Conservation (phyloP, 2,888 invertebrate genomes). For the Andricus curvator region DNA sequence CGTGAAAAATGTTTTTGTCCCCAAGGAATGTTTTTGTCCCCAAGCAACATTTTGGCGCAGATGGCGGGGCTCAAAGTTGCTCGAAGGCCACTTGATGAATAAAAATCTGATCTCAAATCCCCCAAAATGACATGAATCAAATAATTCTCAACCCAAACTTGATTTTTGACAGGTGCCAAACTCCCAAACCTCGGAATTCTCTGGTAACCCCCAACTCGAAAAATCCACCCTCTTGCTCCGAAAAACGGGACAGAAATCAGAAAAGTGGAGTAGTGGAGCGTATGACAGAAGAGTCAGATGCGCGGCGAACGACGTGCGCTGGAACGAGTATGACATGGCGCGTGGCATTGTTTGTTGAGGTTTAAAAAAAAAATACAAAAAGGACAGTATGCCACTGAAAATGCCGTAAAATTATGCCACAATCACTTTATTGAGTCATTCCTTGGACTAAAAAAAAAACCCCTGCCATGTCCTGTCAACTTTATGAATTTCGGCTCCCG, state of each 20-base stretch:
- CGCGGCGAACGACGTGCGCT: conserved; percentile 67
- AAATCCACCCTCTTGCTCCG: neutral
- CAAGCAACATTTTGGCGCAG: neutral
- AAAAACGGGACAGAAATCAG: conserved; percentile 9
- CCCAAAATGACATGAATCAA: neutral
- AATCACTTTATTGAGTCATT: neutral
- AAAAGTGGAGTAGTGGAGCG: conserved; percentile 69
- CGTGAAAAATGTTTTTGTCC: neutral
- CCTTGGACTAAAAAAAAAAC: conserved; percentile 35
- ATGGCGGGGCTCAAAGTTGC: neutral
- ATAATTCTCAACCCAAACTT: neutral
- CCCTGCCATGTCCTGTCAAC: conserved; percentile 28
- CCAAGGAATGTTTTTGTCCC: neutral
- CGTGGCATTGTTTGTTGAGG: conserved; percentile 73
- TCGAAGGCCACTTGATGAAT: neutral
- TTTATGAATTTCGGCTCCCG: conserved; percentile 35
- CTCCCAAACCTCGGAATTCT: neutral
- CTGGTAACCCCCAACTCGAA: neutral
- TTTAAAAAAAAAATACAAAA: conserved; percentile 63
- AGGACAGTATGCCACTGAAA: conserved; percentile 45
- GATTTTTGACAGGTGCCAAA: neutral
- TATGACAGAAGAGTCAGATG: conserved; percentile 46
- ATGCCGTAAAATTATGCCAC: conserved; percentile 4
- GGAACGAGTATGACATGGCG: conserved; percentile 72
- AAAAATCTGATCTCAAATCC: neutral